Base-by-base conservation (phyloP, 2,888 invertebrate genomes). In the Caprella mutica region DNA sequence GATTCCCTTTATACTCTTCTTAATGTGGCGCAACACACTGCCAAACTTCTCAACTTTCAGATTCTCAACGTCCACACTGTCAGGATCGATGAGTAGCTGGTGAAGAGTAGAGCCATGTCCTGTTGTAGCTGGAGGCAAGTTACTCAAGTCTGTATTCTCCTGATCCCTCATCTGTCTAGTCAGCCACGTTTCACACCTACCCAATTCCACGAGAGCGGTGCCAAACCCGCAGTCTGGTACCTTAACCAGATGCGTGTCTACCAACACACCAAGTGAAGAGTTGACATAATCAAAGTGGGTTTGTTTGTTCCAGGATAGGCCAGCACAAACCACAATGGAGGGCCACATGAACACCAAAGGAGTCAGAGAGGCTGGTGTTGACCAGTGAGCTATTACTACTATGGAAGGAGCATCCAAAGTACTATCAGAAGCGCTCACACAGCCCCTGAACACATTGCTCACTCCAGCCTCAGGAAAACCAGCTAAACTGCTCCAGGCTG, bases 31-130 rank as follows among this genome's bases (percentile, higher is more conserved):
- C 26, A 77, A 77, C 58, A 77, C 75, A 73, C 76, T 76, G 78
- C 80, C 68, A 12, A 69, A 70, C 17, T 35, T 44, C 66, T 80
- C 78, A 19, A 76, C 70, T 1, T 79, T 77, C 9, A 81, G 72
- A 67, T 77, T 73, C 55, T 81, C 80, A 48, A 81, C 70, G 55
- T 75, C 72, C 8, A 81, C 78, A 66, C 75, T 75, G 70, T 81
- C 80, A 23, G 81, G 80, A 67, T 80, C 78, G 17, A 78, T 74
- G 42, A 81, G 71, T 46, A 81, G 73, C 68, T 79, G 77, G 66
- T 78, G 78, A 23, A 80, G 71, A 1, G 77, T 76, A 2, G 78
- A 78, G 19, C 79, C 79, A 52, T 77, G 74, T 1, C 48, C 48
- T 65, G 77, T 77, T 56, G 77, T 75, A 8, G 79, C 77, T 55